Evolutionary conservation across 2,888 invertebrate genomes (phyloP).

Genomic region (Coleophora flavipennella): DNA sequence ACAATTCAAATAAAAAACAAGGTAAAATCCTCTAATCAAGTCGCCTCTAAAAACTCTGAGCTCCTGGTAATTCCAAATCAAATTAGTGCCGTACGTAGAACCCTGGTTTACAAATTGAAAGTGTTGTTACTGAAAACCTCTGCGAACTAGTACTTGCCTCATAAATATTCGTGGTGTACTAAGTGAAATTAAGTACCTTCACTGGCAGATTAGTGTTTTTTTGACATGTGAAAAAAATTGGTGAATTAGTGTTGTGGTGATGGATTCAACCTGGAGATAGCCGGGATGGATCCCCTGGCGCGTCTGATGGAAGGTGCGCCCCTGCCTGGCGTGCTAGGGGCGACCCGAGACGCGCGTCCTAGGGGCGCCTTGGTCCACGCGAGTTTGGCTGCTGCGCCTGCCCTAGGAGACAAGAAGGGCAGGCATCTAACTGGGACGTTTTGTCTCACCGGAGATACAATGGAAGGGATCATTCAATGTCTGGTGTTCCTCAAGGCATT

Average conservation of each 20-base stretch:
- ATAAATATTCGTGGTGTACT: too few species aligned
- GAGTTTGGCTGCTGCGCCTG: constrained; percentile 81
- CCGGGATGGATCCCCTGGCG: constrained; percentile 85
- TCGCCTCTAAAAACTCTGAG: too few species aligned
- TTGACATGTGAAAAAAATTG: too few species aligned
- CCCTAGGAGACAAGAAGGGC: constrained; percentile 80
- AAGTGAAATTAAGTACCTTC: too few species aligned
- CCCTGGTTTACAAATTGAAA: background rate
- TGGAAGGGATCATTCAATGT: constrained; percentile 95
- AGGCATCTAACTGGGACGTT: constrained; percentile 90
- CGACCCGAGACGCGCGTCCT: constrained; percentile 69
- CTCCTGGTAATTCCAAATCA: too few species aligned
- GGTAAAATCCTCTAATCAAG: too few species aligned
- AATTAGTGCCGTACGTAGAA: too few species aligned
- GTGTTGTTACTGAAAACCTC: background rate
- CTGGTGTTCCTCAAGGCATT: constrained; percentile 93
- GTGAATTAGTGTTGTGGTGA: too few species aligned
- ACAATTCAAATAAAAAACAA: too few species aligned
- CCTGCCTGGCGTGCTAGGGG: constrained; percentile 71
- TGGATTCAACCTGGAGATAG: constrained; percentile 4
- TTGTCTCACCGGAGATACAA: constrained; percentile 91
- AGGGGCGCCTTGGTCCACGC: constrained; percentile 85
- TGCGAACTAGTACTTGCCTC: too few species aligned
- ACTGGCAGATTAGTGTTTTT: too few species aligned
- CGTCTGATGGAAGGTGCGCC: constrained; percentile 85